Conservation (phyloP, 2,888 invertebrate species). For the Eubasilissa splendida region DNA sequence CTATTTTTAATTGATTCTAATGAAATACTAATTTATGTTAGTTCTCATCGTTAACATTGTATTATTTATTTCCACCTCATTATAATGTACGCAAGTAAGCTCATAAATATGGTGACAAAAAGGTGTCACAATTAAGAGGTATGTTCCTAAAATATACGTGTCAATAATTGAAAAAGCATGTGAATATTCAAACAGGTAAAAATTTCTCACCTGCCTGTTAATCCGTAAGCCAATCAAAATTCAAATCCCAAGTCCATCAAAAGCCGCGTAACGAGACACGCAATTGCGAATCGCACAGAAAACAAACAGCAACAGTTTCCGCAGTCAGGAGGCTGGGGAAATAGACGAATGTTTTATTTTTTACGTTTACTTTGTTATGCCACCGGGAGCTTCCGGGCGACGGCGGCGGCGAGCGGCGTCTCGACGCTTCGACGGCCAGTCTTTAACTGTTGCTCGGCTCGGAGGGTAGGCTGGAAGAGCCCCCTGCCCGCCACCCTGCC, state of each 20-base stretch:
- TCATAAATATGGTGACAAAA: no score
- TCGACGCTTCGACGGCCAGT: constrained; percentile 43
- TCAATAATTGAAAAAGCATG: background rate
- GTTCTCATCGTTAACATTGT: no score
- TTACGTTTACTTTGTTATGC: constrained; percentile 41
- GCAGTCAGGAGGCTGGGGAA: background rate
- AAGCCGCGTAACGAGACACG: constrained; percentile 3
- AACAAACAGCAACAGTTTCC: background rate
- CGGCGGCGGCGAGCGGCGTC: constrained; percentile 31
- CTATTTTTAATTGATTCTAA: no score
- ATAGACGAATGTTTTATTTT: constrained; percentile 37
- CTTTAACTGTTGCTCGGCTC: constrained; percentile 51
- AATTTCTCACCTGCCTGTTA: constrained; percentile 19
- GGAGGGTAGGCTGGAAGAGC: constrained; percentile 2
- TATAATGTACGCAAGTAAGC: no score
- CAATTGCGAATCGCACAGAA: background rate
- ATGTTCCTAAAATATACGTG: background rate
- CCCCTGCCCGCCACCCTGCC: background rate
- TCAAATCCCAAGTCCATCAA: background rate
- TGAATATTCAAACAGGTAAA: background rate
- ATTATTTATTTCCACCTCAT: no score
- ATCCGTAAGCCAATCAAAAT: background rate
- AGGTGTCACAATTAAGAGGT: background rate
- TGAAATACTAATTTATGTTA: no score
- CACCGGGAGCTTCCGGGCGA: constrained; percentile 11